phyloP scores from a whole-genome alignment of 2,888 invertebrate genomes.

The Cataglyphis rosenhaueri region DNA sequence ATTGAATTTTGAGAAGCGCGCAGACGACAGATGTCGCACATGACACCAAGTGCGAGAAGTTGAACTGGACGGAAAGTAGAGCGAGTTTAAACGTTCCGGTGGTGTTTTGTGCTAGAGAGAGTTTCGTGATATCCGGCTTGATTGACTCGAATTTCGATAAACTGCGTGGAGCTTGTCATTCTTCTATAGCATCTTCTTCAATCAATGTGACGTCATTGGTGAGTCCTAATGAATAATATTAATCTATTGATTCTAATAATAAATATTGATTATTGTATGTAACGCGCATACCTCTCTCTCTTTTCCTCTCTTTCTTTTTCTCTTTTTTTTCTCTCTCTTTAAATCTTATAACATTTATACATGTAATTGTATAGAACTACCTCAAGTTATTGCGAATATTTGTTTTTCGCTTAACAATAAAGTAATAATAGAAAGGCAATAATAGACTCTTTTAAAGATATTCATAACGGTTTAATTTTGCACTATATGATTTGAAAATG shows the following conservation, averaged over 20 bases:
- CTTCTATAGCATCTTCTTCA: neutral
- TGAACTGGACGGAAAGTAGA: neutral
- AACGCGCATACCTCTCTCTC: neutral
- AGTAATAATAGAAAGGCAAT: neutral
- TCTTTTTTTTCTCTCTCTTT: no score
- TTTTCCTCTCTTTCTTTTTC: no score
- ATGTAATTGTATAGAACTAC: neutral
- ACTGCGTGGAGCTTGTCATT: neutral
- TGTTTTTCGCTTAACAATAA: neutral
- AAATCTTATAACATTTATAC: neutral
- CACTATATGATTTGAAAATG: neutral
- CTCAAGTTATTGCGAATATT: neutral
- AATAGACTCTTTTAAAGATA: neutral
- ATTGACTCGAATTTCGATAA: neutral
- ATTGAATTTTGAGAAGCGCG: neutral
- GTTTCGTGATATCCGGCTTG: neutral
- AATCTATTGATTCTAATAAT: no score
- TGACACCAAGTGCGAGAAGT: conserved; percentile 9
- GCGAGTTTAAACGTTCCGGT: neutral
- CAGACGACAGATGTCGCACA: conserved; percentile 60
- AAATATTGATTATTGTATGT: neutral
- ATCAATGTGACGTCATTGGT: neutral
- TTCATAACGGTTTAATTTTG: neutral
- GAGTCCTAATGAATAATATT: neutral
- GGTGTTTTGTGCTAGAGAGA: neutral